Percentiles rank a stretch among this genome's conserved stretches.
Evolutionary conservation across 1,140 invertebrate species (phyloP).

Genomic region (Rhynchophorus ferrugineus): DNA sequence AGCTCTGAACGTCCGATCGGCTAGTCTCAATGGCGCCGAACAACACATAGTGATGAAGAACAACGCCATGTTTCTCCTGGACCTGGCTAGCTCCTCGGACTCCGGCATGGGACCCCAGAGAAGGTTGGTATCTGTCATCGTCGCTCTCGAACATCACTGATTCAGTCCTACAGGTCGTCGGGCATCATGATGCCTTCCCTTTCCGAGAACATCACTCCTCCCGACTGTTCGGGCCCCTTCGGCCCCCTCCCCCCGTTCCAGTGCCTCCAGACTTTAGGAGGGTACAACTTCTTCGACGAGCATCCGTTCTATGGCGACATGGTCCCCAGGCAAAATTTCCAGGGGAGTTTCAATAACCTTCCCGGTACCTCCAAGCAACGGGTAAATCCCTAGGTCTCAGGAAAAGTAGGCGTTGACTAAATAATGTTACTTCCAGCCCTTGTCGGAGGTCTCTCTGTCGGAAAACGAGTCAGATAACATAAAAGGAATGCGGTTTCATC

Average conservation of each 20-base stretch:
- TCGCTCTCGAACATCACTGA: too few species aligned
- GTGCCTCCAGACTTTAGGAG: slow-evolving; percentile 64
- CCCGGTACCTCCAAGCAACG: slow-evolving; percentile 37
- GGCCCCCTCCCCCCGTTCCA: slow-evolving; percentile 66
- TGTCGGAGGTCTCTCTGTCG: slow-evolving; percentile 49
- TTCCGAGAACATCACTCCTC: slow-evolving; percentile 52
- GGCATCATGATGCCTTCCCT: slow-evolving; percentile 51
- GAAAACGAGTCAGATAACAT: slow-evolving; percentile 49
- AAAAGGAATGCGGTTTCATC: slow-evolving; percentile 49
- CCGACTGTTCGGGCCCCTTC: slow-evolving; percentile 48
- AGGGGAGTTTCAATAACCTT: slow-evolving; percentile 36
- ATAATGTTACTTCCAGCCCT: slow-evolving; percentile 40
- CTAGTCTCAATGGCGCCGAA: slow-evolving; percentile 45
- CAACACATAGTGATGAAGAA: slow-evolving; percentile 79
- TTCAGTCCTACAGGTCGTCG: slow-evolving; percentile 38
- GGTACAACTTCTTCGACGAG: slow-evolving; percentile 49
- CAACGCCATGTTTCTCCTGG: slow-evolving; percentile 90
- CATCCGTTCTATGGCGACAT: slow-evolving; percentile 47
- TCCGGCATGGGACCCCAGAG: slow-evolving; percentile 44
- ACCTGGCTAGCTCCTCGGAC: slow-evolving; percentile 68
- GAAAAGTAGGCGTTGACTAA: not conserved
- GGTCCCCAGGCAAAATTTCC: slow-evolving; percentile 42
- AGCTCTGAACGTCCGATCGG: slow-evolving; percentile 33
- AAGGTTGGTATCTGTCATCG: slow-evolving; percentile 25
- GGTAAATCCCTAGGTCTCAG: slow-evolving; percentile 28